Evolutionary conservation across 2,797 vertebrate species (phyloP).

Genomic region (Sebastes diaconus): DNA sequence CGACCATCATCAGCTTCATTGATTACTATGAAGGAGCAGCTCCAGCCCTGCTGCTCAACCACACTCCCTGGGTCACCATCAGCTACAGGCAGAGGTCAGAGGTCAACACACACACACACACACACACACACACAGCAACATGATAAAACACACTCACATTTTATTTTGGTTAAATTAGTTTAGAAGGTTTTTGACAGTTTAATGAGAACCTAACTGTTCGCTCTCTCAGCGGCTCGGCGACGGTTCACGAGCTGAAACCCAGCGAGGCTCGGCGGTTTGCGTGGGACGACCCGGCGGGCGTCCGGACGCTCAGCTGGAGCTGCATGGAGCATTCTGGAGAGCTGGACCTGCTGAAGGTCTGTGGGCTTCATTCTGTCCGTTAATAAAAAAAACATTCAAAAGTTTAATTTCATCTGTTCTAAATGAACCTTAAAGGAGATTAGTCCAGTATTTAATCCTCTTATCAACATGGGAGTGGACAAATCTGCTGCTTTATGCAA

Average conservation of each 20-base stretch:
- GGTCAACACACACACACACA: background rate
- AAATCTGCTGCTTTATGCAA: accelerated
- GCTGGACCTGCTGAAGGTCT: slow-evolving; percentile 91
- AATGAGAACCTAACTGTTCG: background rate
- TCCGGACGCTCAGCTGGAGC: slow-evolving; percentile 86
- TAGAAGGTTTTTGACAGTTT: background rate
- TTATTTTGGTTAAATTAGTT: background rate
- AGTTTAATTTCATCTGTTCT: no score
- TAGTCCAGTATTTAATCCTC: no score
- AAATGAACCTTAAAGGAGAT: no score
- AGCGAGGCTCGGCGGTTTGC: slow-evolving; percentile 88
- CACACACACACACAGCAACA: background rate
- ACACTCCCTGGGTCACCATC: slow-evolving; percentile 85
- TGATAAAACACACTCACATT: background rate
- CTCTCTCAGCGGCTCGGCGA: slow-evolving; percentile 51
- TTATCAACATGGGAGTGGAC: no score
- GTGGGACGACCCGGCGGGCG: slow-evolving; percentile 91
- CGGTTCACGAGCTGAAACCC: slow-evolving; percentile 80
- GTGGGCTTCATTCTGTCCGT: background rate
- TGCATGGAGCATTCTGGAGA: slow-evolving; percentile 84
- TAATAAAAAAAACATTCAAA: background rate
- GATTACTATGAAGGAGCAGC: slow-evolving; percentile 95
- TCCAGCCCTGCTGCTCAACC: slow-evolving; percentile 93
- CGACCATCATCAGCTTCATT: slow-evolving; percentile 88
- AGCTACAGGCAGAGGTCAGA: slow-evolving; percentile 90